Base-by-base conservation (phyloP, 2,113 vertebrate genomes). In the Miniopterus natalensis region DNA sequence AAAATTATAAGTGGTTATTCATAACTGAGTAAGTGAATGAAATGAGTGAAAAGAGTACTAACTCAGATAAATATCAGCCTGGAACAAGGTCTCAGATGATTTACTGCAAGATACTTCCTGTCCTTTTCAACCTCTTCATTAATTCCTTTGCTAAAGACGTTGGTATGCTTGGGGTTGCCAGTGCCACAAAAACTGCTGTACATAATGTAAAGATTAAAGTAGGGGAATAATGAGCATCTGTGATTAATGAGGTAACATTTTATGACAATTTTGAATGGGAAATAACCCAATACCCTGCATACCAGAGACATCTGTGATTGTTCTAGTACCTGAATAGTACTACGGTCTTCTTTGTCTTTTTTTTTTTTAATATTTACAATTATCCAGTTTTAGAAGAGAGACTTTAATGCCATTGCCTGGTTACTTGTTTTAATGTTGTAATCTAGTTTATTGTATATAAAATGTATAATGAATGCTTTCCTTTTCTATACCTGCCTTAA, bases 401-500 rank as follows among this genome's bases (percentile, higher is more conserved):
- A 99, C 98, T 98, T 99, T 98, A 98, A 98, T 97, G 98, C 98
- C 98, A 99, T 99, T 99, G 99, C 99, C 98, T 99, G 98, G 98
- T 99, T 98, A 98, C 98, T 99, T 99, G 98, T 98, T 99, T 99
- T 98, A 99, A 36, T 99, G 98, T 98, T 98, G 98, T 99, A 99
- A 98, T 99, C 98, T 99, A 98, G 98, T 99, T 99, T 99, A 99
- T 99, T 98, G 99, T 98, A 98, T 98, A 98, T 99, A 98, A 98
- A 99, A 98, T 99, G 96, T 99, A 98, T 99, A 99, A 98, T 97
- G 97, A 99, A 99, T 99, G 99, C 99, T 99, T 99, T 99, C 98
- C 99, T 99, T 99, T 97, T 99, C 99, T 99, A 99, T 99, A 99
- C 99, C 98, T 99, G 99, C 99, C 99, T 99, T 99, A 99, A 99